These are phyloP conservation scores for Spatulosminthurus flaviceps DNA, from an alignment of 2,888 invertebrate genomes.

Conservation along the genomic window DNA sequence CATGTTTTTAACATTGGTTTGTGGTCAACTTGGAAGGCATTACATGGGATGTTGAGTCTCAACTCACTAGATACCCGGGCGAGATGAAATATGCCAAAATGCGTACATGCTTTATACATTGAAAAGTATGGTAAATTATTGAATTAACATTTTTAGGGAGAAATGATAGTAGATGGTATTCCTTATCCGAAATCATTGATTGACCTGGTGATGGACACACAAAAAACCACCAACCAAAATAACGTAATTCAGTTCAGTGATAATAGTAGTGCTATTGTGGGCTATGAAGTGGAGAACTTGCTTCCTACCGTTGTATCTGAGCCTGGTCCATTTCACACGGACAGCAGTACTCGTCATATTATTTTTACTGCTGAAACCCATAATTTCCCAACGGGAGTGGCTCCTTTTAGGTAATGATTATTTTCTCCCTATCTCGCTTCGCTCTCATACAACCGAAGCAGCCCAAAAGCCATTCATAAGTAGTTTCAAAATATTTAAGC, in stretches of 20 bases:
- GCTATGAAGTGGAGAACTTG: conserved; percentile 77
- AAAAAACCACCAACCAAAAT: conserved; percentile 83
- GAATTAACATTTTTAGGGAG: conserved; percentile 71
- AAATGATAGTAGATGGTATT: conserved; percentile 83
- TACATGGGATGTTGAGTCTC: too few relatives aligned
- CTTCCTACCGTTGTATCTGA: conserved; percentile 75
- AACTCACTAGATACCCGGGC: too few relatives aligned
- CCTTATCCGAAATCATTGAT: conserved; percentile 84
- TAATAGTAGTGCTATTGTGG: conserved; percentile 94
- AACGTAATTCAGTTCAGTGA: conserved; percentile 97
- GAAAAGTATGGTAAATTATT: too few relatives aligned
- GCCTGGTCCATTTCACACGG: conserved; percentile 71
- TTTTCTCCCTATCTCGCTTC: not conserved
- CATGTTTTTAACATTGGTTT: too few relatives aligned
- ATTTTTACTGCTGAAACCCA: conserved; percentile 99
- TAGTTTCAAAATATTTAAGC: not conserved
- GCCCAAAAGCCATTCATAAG: too few relatives aligned
- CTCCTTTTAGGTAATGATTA: conserved; percentile 77
- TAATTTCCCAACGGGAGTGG: conserved; percentile 97
- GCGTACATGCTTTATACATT: too few relatives aligned
- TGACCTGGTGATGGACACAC: conserved; percentile 92
- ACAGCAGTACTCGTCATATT: conserved; percentile 78
- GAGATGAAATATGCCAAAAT: too few relatives aligned
- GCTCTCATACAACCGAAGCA: too few relatives aligned
- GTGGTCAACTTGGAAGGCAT: too few relatives aligned